Conservation (phyloP, 1,140 invertebrate species). For the Hyles euphorbiae region DNA sequence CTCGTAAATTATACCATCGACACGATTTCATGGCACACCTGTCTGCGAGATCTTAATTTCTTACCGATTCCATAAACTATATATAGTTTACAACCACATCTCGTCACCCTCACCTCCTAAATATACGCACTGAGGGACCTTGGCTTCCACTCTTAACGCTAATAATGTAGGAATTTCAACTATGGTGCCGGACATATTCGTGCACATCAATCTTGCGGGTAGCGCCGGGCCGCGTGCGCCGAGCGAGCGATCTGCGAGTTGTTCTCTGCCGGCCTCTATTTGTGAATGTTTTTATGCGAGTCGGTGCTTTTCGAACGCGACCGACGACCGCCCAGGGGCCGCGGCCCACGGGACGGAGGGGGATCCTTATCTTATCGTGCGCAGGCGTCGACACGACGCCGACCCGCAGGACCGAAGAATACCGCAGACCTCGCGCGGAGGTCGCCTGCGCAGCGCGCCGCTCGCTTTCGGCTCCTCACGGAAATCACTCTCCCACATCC, state of each 20-base stretch:
- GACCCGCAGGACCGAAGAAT: slow-evolving; percentile 33
- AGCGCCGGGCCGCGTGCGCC: slow-evolving; percentile 30
- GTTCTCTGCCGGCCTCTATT: slow-evolving; percentile 40
- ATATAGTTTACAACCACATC: too few species aligned
- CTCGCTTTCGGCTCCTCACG: slow-evolving; percentile 18
- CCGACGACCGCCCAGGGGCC: slow-evolving; percentile 1
- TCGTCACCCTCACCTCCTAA: too few species aligned
- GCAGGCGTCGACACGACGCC: slow-evolving; percentile 43
- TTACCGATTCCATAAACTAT: too few species aligned
- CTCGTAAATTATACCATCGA: too few species aligned
- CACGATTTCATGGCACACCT: too few species aligned
- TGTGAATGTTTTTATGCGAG: slow-evolving; percentile 48
- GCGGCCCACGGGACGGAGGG: slow-evolving; percentile 16
- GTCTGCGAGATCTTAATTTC: too few species aligned
- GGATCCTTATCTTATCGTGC: slow-evolving; percentile 56
- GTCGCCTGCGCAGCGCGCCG: slow-evolving; percentile 4
- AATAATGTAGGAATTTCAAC: slow-evolving; percentile 16
- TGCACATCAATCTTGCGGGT: slow-evolving; percentile 34
- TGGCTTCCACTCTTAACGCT: too few species aligned
- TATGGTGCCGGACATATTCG: slow-evolving; percentile 12
- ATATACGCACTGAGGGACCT: too few species aligned
- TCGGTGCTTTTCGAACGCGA: slow-evolving; percentile 20
- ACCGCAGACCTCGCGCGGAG: slow-evolving; percentile 19
- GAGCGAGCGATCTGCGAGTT: slow-evolving; percentile 10
- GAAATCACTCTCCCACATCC: slow-evolving; percentile 33